Conservation (phyloP, 1,140 invertebrate genomes). For the Akabosia matsudoensis region DNA sequence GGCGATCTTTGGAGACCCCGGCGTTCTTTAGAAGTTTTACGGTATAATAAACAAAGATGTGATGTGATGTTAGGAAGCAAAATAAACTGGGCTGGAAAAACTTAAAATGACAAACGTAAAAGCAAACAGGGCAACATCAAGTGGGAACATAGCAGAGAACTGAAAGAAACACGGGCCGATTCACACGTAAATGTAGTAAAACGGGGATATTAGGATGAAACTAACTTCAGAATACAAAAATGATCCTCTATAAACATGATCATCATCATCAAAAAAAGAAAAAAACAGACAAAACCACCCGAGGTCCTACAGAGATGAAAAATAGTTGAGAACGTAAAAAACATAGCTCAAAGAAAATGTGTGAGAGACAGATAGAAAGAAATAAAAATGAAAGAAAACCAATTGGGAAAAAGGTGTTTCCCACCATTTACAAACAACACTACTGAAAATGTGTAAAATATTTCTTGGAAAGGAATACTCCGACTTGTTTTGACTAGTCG, state of each 20-base stretch:
- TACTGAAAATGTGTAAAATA: background rate
- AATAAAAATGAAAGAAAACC: background rate
- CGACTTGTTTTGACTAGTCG: too few species aligned
- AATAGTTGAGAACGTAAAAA: background rate
- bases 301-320: background rate
- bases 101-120: background rate
- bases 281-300: conserved; percentile 11
- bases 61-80: too few species aligned
- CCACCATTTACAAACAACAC: conserved; percentile 10
- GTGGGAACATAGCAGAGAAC: background rate
- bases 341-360: too few species aligned
- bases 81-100: too few species aligned
- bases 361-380: background rate
- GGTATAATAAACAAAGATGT: too few species aligned
- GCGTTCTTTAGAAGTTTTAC: too few species aligned
- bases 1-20: too few species aligned
- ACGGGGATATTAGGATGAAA: background rate
- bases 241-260: background rate
- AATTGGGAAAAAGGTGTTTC: conserved; percentile 17
- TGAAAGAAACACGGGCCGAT: background rate
- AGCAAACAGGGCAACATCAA: background rate
- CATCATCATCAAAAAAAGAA: background rate
- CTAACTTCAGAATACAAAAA: too few species aligned
- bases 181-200: background rate
- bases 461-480: too few species aligned